Percentiles rank a stretch among this genome's conserved stretches.
Conservation (phyloP, 2,797 vertebrate species). For the Alcedo quadribrachys region DNA sequence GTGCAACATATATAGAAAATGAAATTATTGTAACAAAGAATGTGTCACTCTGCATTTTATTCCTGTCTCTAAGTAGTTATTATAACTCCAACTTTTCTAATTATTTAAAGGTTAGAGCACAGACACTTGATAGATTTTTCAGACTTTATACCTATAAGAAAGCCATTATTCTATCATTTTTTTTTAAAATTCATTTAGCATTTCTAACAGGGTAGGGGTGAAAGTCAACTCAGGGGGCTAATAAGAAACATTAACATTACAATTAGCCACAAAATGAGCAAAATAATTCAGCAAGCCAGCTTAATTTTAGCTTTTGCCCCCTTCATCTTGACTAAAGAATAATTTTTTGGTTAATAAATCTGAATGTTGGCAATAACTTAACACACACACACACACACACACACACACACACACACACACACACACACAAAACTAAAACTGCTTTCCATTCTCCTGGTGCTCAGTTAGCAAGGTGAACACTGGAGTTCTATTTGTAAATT, state of each 20-base stretch:
- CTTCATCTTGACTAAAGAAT: background rate
- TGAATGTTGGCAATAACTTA: background rate
- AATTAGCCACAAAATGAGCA: background rate
- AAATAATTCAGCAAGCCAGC: background rate
- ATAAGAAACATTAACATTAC: background rate
- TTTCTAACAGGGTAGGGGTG: fast-evolving
- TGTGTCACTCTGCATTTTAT: background rate
- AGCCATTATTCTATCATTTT: background rate
- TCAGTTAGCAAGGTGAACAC: background rate
- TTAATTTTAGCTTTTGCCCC: background rate
- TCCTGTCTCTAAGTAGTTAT: background rate
- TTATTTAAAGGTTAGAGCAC: background rate
- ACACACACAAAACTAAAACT: too few relatives aligned
- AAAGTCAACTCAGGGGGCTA: background rate
- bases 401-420: too few relatives aligned
- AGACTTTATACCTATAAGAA: background rate
- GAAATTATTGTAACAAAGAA: background rate
- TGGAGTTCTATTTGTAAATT: background rate
- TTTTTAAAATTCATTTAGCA: background rate
- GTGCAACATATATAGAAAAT: background rate
- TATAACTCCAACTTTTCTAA: background rate
- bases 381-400: too few relatives aligned
- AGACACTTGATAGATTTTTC: background rate
- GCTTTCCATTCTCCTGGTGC: background rate
- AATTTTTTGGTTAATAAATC: background rate